phyloP scores from a whole-genome alignment of 2,888 invertebrate species.

The Lycaena phlaeas region DNA sequence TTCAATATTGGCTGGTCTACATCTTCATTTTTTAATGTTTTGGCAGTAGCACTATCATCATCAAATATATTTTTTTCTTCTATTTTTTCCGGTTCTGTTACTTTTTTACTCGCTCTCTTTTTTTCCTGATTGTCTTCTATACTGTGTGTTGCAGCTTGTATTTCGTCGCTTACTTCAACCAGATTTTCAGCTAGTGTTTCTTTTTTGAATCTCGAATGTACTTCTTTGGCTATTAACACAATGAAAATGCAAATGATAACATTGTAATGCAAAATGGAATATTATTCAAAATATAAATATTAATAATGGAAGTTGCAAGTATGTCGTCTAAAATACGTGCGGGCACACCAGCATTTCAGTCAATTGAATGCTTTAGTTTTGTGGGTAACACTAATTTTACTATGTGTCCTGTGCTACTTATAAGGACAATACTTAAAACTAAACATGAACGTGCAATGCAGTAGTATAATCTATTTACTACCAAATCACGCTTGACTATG shows the following conservation, averaged over 20 bases:
- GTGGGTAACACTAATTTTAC: conserved; percentile 27
- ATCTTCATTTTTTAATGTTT: conserved; percentile 35
- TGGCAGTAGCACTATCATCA: conserved; percentile 28
- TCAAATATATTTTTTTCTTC: conserved; percentile 32
- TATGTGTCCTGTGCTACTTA: conserved; percentile 35
- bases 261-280: conserved; percentile 17
- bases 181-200: conserved; percentile 64
- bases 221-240: conserved; percentile 64
- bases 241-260: conserved; percentile 38
- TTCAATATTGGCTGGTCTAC: conserved; percentile 24
- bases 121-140: conserved; percentile 29
- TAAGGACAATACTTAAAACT: conserved; percentile 45
- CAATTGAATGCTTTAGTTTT: conserved; percentile 49
- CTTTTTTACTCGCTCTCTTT: conserved; percentile 34
- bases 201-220: conserved; percentile 61
- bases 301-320: conserved; percentile 26
- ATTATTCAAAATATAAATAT: conserved; percentile 24
- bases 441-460: conserved; percentile 41
- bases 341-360: conserved; percentile 54
- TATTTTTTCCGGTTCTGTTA: conserved; percentile 35
- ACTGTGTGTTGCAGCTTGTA: conserved; percentile 31
- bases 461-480: conserved; percentile 27
- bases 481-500: conserved; percentile 36
- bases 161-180: conserved; percentile 47
- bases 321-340: conserved; percentile 22